Evolutionary conservation across 2,888 invertebrate species (phyloP).

Genomic region (Autographa pulchrina): DNA sequence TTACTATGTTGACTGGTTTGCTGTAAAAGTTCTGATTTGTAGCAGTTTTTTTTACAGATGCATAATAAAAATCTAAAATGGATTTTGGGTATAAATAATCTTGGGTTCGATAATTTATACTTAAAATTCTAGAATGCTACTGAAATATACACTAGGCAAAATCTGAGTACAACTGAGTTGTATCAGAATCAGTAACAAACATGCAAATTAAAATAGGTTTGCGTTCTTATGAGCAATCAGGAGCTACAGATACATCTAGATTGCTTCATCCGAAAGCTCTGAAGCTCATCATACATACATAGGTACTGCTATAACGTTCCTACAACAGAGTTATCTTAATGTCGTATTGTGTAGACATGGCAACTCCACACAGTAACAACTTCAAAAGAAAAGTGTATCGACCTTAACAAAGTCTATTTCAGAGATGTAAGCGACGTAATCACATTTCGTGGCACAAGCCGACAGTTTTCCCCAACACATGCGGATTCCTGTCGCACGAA

Average conservation of each 20-base stretch:
- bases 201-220: not conserved
- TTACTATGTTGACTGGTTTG: slow-evolving; percentile 27
- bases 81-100: no score
- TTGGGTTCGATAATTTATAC: not conserved
- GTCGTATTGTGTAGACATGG: not conserved
- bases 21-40: slow-evolving; percentile 24
- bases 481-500: slow-evolving; percentile 32
- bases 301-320: not conserved
- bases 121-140: not conserved
- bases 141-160: not conserved
- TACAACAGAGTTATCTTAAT: slow-evolving; percentile 1
- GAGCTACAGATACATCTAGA: not conserved
- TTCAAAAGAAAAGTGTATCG: slow-evolving; percentile 6
- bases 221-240: not conserved
- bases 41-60: slow-evolving; percentile 7
- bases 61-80: not conserved
- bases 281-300: not conserved
- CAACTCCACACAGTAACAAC: not conserved
- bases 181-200: not conserved
- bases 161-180: not conserved
- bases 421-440: slow-evolving; percentile 20
- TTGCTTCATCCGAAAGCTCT: not conserved
- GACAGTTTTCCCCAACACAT: slow-evolving; percentile 18
- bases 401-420: slow-evolving; percentile 22
- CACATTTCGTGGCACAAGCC: slow-evolving; percentile 29